phyloP scores from a whole-genome alignment of 2,113 vertebrate species.

The Camelus dromedarius region DNA sequence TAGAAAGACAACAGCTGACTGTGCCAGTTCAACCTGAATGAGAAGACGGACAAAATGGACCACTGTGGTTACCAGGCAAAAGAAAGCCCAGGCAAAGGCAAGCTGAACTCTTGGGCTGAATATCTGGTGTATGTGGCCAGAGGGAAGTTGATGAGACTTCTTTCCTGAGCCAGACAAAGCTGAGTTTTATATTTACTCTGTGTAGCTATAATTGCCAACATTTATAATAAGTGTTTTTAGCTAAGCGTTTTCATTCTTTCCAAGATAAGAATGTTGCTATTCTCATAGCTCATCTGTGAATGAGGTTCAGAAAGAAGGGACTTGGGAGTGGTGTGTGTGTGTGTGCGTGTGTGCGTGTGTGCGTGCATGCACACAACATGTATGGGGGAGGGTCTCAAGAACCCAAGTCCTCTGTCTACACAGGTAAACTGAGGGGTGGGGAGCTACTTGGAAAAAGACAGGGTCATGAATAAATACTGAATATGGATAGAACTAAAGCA shows the following conservation, averaged over 20 bases:
- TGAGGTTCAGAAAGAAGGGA: conserved; percentile 13
- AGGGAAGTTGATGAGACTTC: neutral
- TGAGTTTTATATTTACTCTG: conserved; percentile 50
- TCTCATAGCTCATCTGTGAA: conserved; percentile 13
- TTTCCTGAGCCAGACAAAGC: neutral
- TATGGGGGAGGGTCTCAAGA: neutral
- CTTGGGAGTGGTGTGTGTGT: neutral
- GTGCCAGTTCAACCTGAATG: neutral
- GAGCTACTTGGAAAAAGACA: neutral
- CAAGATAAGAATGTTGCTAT: conserved; percentile 8
- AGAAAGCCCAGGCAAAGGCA: neutral
- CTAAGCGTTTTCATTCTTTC: conserved; percentile 10
- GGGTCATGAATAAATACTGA: neutral
- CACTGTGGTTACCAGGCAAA: neutral
- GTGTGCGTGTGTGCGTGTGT: neutral
- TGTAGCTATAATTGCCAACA: neutral
- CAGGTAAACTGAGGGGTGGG: neutral
- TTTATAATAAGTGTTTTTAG: neutral
- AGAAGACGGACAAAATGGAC: conserved; percentile 5
- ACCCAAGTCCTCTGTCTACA: neutral
- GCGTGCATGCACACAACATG: neutral
- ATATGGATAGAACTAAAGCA: neutral
- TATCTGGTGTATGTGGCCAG: neutral
- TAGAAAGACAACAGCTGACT: neutral
- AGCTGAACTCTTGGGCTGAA: neutral